A percentile compares a stretch with the other conserved stretches of the same genome.
phyloP scores from a whole-genome alignment of 2,888 invertebrate genomes.

The Phorcus lineatus region DNA sequence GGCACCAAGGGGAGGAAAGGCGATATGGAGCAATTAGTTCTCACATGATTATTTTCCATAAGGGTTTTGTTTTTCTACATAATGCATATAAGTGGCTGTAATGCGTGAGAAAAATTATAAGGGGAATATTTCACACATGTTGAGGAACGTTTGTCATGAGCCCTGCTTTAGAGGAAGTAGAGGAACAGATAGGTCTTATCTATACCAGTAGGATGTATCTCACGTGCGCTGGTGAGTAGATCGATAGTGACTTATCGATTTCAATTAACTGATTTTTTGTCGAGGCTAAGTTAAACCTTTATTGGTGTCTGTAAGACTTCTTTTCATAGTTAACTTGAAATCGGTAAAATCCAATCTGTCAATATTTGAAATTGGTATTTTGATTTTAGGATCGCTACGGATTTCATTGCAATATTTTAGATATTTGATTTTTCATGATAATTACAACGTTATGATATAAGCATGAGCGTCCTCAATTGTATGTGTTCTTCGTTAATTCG shows the following conservation, averaged over 20 bases:
- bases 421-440: too few relatives aligned
- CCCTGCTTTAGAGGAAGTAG: not conserved
- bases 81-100: slow-evolving; percentile 32
- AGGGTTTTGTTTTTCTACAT: slow-evolving; percentile 32
- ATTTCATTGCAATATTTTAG: too few relatives aligned
- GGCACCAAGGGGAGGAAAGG: slow-evolving; percentile 17
- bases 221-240: not conserved
- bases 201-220: not conserved
- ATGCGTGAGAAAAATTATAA: slow-evolving; percentile 29
- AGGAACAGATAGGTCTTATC: not conserved
- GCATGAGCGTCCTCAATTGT: too few relatives aligned
- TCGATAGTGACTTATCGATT: not conserved
- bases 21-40: slow-evolving; percentile 23
- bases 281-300: too few relatives aligned
- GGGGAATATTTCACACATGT: slow-evolving; percentile 15
- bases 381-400: too few relatives aligned
- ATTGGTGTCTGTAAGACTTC: too few relatives aligned
- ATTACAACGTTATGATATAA: too few relatives aligned
- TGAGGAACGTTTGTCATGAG: not conserved
- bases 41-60: slow-evolving; percentile 30
- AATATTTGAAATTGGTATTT: too few relatives aligned
- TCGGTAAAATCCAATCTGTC: too few relatives aligned
- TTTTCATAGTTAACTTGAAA: too few relatives aligned
- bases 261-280: not conserved
- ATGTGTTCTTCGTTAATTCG: too few relatives aligned